Evolutionary conservation across 2,113 vertebrate species (phyloP).

Genomic region (Nothoprocta perdicaria): DNA sequence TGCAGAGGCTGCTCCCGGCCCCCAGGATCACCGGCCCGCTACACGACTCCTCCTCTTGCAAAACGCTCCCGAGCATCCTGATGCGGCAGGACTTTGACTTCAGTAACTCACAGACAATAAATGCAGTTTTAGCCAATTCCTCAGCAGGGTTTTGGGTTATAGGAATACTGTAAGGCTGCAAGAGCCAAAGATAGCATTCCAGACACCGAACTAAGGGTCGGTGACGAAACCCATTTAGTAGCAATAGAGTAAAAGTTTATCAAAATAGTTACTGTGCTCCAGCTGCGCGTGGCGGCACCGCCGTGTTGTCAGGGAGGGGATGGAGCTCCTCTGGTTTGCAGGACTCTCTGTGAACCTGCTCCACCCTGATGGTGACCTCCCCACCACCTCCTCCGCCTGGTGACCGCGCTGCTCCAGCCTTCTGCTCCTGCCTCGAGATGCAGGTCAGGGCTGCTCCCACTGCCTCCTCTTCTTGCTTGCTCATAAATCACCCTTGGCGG

Average conservation of each 20-base stretch:
- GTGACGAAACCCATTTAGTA: conserved; percentile 70
- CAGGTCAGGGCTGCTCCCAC: conserved; percentile 11
- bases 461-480: not conserved
- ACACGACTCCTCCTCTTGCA: conserved; percentile 1
- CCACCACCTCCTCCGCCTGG: conserved; percentile 58
- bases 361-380: conserved; percentile 70
- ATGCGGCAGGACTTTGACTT: conserved; percentile 15
- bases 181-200: conserved; percentile 65
- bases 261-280: conserved; percentile 71
- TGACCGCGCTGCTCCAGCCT: conserved; percentile 33
- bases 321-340: conserved; percentile 54
- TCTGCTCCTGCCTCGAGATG: not conserved
- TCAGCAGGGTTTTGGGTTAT: conserved; percentile 28
- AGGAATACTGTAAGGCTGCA: conserved; percentile 25
- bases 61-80: conserved; percentile 30
- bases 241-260: conserved; percentile 76
- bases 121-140: conserved; percentile 26
- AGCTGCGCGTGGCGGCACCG: conserved; percentile 48
- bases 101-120: conserved; percentile 25
- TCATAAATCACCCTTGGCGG: not conserved
- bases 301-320: conserved; percentile 65
- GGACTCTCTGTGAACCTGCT: conserved; percentile 73
- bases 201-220: conserved; percentile 16
- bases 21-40: not conserved
- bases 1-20: not conserved